Percentiles rank a stretch among this genome's conserved stretches.
These are phyloP conservation scores for Patella caerulea DNA, from an alignment of 2,888 invertebrate genomes.

Conservation along the genomic window DNA sequence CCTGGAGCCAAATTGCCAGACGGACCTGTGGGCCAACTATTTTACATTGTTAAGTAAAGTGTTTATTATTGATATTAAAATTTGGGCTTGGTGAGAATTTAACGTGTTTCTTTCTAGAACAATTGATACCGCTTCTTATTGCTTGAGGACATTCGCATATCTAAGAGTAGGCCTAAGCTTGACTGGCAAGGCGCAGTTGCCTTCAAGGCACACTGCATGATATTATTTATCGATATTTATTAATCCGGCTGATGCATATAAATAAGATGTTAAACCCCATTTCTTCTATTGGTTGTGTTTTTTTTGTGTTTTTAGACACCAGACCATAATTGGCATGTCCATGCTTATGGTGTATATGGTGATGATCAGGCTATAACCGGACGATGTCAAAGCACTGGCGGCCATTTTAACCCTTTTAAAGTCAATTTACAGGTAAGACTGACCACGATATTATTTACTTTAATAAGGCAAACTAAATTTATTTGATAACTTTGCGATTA, in stretches of 20 bases:
- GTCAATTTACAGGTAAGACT: conserved; percentile 79
- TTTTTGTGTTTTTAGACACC: conserved; percentile 55
- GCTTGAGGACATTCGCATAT: neutral
- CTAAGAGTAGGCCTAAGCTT: neutral
- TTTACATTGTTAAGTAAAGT: too few species aligned
- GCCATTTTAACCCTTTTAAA: conserved; percentile 88
- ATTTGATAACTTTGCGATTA: too few species aligned
- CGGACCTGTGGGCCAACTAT: too few species aligned
- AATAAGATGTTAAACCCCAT: too few species aligned
- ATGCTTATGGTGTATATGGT: conserved; percentile 67
- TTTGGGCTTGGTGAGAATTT: too few species aligned
- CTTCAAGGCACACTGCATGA: too few species aligned
- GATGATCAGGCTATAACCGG: conserved; percentile 78
- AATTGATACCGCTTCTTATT: neutral
- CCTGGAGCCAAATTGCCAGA: too few species aligned
- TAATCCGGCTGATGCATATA: neutral
- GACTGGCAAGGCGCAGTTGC: neutral
- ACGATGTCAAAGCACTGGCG: conserved; percentile 82
- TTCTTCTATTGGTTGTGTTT: neutral
- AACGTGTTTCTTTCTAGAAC: too few species aligned
- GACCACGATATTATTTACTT: conserved; percentile 55
- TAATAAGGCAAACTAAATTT: too few species aligned
- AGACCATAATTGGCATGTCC: conserved; percentile 84
- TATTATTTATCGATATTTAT: too few species aligned
- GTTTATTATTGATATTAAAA: too few species aligned